Evolutionary conservation across 2,797 vertebrate genomes (phyloP), one percentile per base, ranked within the genome.

Genomic region (Monodelphis domestica): DNA sequence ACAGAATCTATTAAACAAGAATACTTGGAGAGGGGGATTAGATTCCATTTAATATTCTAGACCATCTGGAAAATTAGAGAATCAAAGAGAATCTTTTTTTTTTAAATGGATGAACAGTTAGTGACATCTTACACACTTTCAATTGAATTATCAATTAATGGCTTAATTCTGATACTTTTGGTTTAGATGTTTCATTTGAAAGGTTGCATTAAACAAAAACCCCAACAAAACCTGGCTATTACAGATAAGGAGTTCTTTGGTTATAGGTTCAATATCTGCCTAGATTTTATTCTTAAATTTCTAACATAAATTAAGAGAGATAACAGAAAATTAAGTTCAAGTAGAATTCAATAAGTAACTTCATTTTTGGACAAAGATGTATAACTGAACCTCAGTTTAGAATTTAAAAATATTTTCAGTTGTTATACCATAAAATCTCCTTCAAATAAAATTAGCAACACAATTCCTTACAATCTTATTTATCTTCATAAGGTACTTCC

Each of bases 321-420:
- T n/a, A 63, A 70, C 4, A 70, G n/a, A 70, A 70, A 38, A n/a
- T 38, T 70, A 38, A 70, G 33, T 38, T 70, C n/a, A 38, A 70
- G 33, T 33, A 15, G 30, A 63, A 4, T 70, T 38, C 15, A 70
- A n/a, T 57, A 93, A 50, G 11, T 38, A 94, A 95, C 90, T 91
- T 91, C 45, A 94, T 38, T 59, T 96, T 84, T 38, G 51, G 24
- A 29, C 53, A 93, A 12, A 93, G 50, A 91, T n/a, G 53, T 45
- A 92, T 24, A 95, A 95, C 30, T 15, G 93, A 95, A 89, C 59
- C 89, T 91, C 90, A 93, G 91, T 92, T 26, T 93, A 45, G 50
- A 95, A 92, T 26, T 93, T 87, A 12, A 91, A 91, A 94, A 93
- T n/a, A 78, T 84, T 78, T 91, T 11, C 54, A 26, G 21, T 78